These are phyloP conservation scores for Gopherus flavomarginatus DNA, from an alignment of 2,113 vertebrate genomes.

Conservation along the genomic window DNA sequence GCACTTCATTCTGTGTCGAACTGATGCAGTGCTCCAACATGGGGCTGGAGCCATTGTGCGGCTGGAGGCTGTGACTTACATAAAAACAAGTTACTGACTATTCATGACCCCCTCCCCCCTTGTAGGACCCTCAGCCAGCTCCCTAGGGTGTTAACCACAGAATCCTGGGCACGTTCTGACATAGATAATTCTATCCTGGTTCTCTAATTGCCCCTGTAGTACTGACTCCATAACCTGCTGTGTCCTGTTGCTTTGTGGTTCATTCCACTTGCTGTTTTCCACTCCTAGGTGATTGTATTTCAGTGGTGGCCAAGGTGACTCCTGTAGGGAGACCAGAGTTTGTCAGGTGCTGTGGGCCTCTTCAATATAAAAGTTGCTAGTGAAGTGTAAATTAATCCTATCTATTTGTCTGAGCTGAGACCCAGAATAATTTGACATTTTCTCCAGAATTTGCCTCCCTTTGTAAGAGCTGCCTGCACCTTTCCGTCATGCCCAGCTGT, in stretches of 20 bases:
- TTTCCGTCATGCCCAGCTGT: neutral
- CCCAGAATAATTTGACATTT: neutral
- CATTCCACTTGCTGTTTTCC: neutral
- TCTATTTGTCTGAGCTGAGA: neutral
- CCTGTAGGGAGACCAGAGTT: neutral
- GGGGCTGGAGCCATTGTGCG: neutral
- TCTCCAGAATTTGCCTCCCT: neutral
- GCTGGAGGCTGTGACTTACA: neutral
- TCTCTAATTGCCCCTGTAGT: neutral
- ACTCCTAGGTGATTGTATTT: neutral
- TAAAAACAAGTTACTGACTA: neutral
- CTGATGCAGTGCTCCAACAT: neutral
- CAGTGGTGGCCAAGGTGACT: neutral
- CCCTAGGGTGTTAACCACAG: neutral
- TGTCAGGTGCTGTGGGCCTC: neutral
- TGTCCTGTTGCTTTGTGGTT: neutral
- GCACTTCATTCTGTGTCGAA: neutral
- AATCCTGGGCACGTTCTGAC: neutral
- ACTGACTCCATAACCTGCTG: neutral
- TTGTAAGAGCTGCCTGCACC: neutral
- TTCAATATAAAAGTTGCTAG: neutral
- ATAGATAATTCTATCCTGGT: neutral
- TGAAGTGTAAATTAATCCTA: neutral
- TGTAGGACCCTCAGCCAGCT: neutral
- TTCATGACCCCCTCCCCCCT: neutral